A percentile compares a stretch with the other conserved stretches of the same genome.
Evolutionary conservation across 2,797 vertebrate species (phyloP).

Genomic region (Syncerus caffer): DNA sequence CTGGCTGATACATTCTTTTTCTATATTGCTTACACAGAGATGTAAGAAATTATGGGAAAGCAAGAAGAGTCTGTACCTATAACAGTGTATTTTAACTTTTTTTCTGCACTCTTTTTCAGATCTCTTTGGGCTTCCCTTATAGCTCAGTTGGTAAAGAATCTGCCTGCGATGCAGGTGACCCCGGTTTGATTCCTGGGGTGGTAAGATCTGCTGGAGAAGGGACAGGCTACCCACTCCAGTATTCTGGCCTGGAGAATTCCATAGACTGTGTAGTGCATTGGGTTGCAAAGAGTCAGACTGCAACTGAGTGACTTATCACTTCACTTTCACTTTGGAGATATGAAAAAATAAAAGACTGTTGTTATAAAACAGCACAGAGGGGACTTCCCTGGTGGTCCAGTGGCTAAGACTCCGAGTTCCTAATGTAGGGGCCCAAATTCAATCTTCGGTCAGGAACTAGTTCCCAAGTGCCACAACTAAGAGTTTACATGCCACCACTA

Average conservation of each 20-base stretch:
- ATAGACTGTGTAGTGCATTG: background rate
- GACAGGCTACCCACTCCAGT: background rate
- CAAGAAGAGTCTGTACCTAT: background rate
- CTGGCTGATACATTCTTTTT: background rate
- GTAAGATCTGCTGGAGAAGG: background rate
- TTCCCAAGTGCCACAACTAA: background rate
- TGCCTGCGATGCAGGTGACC: fast-evolving
- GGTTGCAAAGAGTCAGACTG: background rate
- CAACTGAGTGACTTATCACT: background rate
- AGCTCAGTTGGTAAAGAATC: background rate
- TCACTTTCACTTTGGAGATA: background rate
- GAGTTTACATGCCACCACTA: background rate
- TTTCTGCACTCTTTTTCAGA: background rate
- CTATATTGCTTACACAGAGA: background rate
- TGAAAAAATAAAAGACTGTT: background rate
- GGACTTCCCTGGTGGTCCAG: background rate
- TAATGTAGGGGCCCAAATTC: background rate
- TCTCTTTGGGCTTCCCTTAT: background rate
- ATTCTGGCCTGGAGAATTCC: background rate
- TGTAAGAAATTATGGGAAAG: background rate
- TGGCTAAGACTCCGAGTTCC: background rate
- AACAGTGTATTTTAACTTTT: background rate
- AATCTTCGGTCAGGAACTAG: background rate
- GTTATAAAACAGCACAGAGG: background rate
- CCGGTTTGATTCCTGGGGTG: fast-evolving